Base-by-base conservation (phyloP, 2,888 invertebrate genomes). In the Odontocolon sp. region DNA sequence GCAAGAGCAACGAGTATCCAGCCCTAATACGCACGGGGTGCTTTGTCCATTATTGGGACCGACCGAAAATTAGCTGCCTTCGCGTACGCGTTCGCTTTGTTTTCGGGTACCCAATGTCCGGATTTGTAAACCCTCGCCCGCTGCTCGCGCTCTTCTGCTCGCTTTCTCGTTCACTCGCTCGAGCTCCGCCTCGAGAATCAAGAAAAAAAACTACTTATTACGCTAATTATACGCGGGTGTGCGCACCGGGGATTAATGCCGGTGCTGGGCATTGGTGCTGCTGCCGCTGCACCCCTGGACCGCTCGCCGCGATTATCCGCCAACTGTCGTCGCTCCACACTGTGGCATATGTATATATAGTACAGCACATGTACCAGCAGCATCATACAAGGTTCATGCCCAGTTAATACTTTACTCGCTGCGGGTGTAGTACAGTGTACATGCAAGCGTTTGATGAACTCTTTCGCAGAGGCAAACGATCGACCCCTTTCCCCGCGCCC, bases 191-290 rank as follows among this genome's bases (percentile, higher is more conserved):
- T 85, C 80, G 78, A 86, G 28, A 14, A 42, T 18, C n/a, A 45
- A 45, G 14, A 78, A 71, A 81, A 81, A 88, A 88, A 87, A 88
- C 88, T 87, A 87, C 88, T 89, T 89, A 89, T 89, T 88, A 89
- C 88, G 88, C 88, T 89, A 88, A 88, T 89, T 88, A 89, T 89
- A 89, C 88, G 86, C 87, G 86, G 78, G 83, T 83, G 73, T 63
- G 83, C 72, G 79, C 69, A 79, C 77, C 64, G 72, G 79, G 78
- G 78, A 78, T 73, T 76, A 71, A 77, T 74, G 66, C 73, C 61
- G 67, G 72, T 67, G 61, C 57, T n/a, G n/a, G n/a, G n/a, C n/a
- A n/a, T n/a, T n/a, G n/a, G n/a, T n/a, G n/a, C n/a, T n/a, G n/a
- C n/a, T n/a, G n/a, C n/a, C n/a, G n/a, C n/a, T 61, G 54, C 63